Base-by-base conservation (phyloP, 2,888 invertebrate genomes). In the Monoplex corrugatus region DNA sequence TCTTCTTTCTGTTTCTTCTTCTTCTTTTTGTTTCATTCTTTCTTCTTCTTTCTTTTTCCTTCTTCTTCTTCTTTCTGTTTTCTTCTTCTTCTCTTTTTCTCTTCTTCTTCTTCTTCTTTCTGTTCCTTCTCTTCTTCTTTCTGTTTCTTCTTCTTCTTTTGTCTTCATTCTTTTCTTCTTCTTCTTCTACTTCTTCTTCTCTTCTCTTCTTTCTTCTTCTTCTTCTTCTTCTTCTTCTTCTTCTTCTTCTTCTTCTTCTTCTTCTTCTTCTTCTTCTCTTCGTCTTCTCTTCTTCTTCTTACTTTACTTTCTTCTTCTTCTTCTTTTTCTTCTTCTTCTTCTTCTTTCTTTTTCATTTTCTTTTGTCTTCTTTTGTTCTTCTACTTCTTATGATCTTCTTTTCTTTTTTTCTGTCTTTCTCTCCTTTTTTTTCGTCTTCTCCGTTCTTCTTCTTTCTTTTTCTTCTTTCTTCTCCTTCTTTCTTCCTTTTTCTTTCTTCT, bases 151-250 rank as follows among this genome's bases (percentile, higher is more conserved):
- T 35, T 19, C 28, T 43, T 38, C 38, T 38, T 38, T 40, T 80
- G 8, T 38, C 38, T 2, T 2, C 19, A 35, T 38, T 35, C 19
- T 32, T 75, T 28, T 75, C 10, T 28, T 75, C 28, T 28, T 75
- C 28, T 28, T 75, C 28, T 28, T 75, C 28, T 28, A 13, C 28
- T 28, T 75, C 8, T 28, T 32, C 28, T 10, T 75, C 28, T 28
- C 28, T 32, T 40, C 35, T 75, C 10, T 28, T 75, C 28, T 28
- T 75, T n/a, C 75, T 35, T 75, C 43, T 43, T 75, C 75, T 75
- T 75, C 75, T 35, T 75, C n/a, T 32, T n/a, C n/a, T 32, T 32
- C 35, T 75, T 75, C 75, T n/a, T 75, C 43, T 80, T 75, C 35
- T 32, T 32, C 35, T 75, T n/a, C 75, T 75, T 75, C 75, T 35